Evolutionary conservation across 2,888 invertebrate genomes (phyloP), one percentile per base, ranked within the genome.

Genomic region (Lomographa bimaculata): DNA sequence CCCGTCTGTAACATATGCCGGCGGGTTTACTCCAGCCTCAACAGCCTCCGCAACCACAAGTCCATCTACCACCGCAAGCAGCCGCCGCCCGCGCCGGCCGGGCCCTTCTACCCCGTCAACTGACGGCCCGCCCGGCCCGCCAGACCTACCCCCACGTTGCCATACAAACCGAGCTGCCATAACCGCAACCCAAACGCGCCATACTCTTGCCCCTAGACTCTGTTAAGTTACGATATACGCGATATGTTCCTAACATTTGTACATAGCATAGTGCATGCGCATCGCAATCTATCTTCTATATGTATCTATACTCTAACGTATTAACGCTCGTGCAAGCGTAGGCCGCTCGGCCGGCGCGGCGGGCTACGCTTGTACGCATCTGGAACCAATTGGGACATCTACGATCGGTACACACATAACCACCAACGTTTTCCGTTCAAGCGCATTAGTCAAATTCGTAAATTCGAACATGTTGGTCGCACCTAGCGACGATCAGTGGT

Each of bases 1-100:
- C 96, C 96, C 60, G 95, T 96, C 79, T 96, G 96, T 92, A 96
- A 95, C 91, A 95, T 96, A 81, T 96, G 96, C 92, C 95, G 96
- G 87, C 94, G 96, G 79, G 96, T 96, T 66, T 96, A 96, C 91
- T 95, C 96, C 91, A 96, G 96, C 79, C 92, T 96, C 73, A 96
- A 96, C 91, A 96, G 95, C 80, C 92, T 96, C 73, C 92, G 96
- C 84, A 96, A 96, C 91, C 96, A 96, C 92, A 96, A 96, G 93
- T 96, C 96, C 86, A 96, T 96, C 91, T 96, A 96, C 90, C 96
- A 96, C 90, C 93, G 96, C 90, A 95, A 95, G 91, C 94, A 94
- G 87, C 92, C 93, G 78, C 91, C 91, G 82, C 63, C 89, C 2
- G 10, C 33, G 16, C 24, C 28, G 1, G 66, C 54, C 62, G 67